These are phyloP conservation scores for Heliconius himera DNA, from an alignment of 1,140 invertebrate species.

Conservation along the genomic window DNA sequence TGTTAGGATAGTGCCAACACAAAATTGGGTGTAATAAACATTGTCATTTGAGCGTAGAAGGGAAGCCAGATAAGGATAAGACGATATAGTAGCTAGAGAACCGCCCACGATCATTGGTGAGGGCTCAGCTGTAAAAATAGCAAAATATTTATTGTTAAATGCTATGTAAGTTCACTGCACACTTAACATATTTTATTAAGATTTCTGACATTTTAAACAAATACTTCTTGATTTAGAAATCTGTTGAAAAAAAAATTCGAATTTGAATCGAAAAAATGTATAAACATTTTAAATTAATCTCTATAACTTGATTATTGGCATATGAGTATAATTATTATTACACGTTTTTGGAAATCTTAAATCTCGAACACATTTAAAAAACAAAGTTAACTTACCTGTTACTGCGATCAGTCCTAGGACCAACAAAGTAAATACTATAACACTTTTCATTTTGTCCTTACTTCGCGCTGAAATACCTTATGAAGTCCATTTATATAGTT, in stretches of 20 bases:
- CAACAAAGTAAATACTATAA: conserved; percentile 10
- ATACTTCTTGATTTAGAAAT: neutral
- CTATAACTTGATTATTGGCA: no score
- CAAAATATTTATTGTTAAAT: neutral
- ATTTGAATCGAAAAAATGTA: no score
- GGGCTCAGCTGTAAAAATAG: conserved; percentile 25
- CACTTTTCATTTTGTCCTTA: conserved; percentile 12
- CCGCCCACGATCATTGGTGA: conserved; percentile 36
- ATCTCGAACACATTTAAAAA: neutral
- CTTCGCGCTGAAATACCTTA: neutral
- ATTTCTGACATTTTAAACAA: neutral
- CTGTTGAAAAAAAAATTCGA: no score
- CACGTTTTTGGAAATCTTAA: no score
- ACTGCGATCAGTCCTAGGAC: neutral
- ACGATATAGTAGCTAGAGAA: conserved; percentile 27
- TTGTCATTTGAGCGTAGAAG: conserved; percentile 32
- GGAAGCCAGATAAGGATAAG: conserved; percentile 38
- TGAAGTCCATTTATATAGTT: conserved; percentile 15
- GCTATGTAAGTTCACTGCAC: neutral
- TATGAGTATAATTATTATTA: no score
- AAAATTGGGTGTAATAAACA: conserved; percentile 32
- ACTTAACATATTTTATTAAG: neutral
- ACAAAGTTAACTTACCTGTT: neutral
- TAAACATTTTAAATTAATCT: no score
- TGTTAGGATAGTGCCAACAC: conserved; percentile 51